Evolutionary conservation across 2,797 vertebrate species (phyloP), one percentile per base, ranked within the genome.

Genomic region (Spondyliosoma cantharus): DNA sequence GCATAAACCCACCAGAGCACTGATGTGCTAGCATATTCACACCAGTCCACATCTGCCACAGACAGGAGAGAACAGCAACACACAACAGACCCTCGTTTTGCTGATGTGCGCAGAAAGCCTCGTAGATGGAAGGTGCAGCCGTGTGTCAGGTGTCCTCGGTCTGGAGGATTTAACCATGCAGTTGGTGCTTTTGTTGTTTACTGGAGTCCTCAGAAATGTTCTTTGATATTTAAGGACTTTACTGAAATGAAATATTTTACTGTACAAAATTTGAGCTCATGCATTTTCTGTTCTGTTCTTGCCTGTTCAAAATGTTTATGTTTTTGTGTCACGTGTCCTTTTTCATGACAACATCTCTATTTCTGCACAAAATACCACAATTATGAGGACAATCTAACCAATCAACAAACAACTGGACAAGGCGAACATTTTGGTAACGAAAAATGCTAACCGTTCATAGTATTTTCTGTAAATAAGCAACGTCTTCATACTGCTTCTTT

Each of bases 51-150:
- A 62, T 81, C 64, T 58, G 45, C 71, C 45, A 46, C 74, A 42
- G 78, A 76, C 71, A 50, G 15, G 29, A 24, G 27, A 78, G 22
- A 72, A 66, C 42, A 63, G 59, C 60, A 60, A 19, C 54, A 57
- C 65, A 82, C 72, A 58, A 50, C 13, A 11, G 25, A 19, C 7
- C 58, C 68, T 16, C 65, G 53, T 77, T 89, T 76, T 83, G 87
- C 85, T 88, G 87, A 88, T 64, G 71, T 45, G 13, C 53, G 48
- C 48, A 80, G 68, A 82, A 83, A 74, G 63, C 45, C 25, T 71
- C 32, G 42, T 63, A 78, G n/a, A 65, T 0, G 14, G 50, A 72
- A 43, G 19, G 14, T 60, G 68, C 52, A 60, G 66, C 14, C 48
- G 57, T 76, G 53, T 62, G 67, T 65, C 60, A 70, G 76, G 71